Base-by-base conservation (phyloP, 2,888 invertebrate species). In the Cryptophagus acutangulus region DNA sequence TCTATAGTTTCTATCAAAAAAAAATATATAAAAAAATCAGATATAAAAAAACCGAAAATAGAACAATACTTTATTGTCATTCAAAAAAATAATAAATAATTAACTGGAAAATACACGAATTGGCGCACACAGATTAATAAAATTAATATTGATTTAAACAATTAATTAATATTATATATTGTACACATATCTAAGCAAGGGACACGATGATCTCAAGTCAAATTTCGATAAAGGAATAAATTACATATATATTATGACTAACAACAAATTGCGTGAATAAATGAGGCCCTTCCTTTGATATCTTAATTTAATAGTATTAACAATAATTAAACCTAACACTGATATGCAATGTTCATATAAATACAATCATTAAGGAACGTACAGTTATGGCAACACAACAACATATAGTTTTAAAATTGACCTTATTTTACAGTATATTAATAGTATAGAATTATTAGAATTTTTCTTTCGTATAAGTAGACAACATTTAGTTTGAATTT, bases 281-380 rank as follows among this genome's bases (percentile, higher is more conserved):
- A 10, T 8, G n/a, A 34, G 43, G 17, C 46, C 46, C 39, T 44
- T 44, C 33, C 46, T 41, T 36, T 31, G 33, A 41, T 43, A 47
- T 15, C 28, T 24, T 26, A 15, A 31, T 13, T 10, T 12, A 28
- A 28, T 28, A 31, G 13, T 31, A 8, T 15, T 8, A 31, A 31
- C 14, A 12, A 26, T 26, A 26, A 3, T 13, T 26, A 26, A 26
- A 6, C n/a, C n/a, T 48, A 50, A 52, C 54, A 54, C 44, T 54
- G 54, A 54, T 54, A 54, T 54, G 54, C 54, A 52, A 42, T 43
- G 47, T 51, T 48, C 43, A 49, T 45, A 43, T 42, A 48, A 45
- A 45, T 40, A 40, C 33, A 29, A 16, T 36, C n/a, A 16, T 15
- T 3, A 42, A 51, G 49, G 47, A 54, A 48, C 46, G 43, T 42